Conservation (phyloP, 2,113 vertebrate species). For the Anhinga rufa region DNA sequence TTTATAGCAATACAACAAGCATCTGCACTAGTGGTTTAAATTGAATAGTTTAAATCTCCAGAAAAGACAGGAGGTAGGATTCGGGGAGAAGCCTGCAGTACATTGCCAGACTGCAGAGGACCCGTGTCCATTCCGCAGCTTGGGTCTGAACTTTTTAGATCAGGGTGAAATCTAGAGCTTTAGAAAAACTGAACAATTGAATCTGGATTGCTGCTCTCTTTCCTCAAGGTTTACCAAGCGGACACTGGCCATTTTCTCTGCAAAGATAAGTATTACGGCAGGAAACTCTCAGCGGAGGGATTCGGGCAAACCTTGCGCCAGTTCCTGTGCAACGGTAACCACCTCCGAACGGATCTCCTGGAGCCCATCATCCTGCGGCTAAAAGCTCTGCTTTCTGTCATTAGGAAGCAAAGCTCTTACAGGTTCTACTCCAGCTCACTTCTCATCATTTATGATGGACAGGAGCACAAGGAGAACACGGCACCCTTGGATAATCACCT, state of each 20-base stretch:
- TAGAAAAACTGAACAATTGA: background rate
- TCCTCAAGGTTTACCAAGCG: conserved; percentile 72
- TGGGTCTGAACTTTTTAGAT: background rate
- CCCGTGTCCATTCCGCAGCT: background rate
- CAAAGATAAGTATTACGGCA: conserved; percentile 77
- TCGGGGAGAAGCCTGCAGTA: background rate
- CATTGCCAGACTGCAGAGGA: background rate
- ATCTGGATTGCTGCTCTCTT: background rate
- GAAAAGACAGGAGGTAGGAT: background rate
- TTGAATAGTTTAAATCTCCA: background rate
- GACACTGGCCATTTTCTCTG: conserved; percentile 73
- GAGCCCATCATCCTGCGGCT: conserved; percentile 67
- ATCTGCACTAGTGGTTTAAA: background rate
- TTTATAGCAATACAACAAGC: background rate
- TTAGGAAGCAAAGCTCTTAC: conserved; percentile 73
- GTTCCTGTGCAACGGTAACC: conserved; percentile 69
- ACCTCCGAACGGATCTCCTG: conserved; percentile 61
- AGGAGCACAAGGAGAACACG: conserved; percentile 30
- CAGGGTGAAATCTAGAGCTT: background rate
- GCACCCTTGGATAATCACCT: background rate
- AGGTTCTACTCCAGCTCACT: conserved; percentile 82
- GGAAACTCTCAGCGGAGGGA: conserved; percentile 66
- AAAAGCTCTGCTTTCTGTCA: conserved; percentile 62
- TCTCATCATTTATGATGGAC: conserved; percentile 76
- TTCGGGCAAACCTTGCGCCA: conserved; percentile 71